Evolutionary conservation across 2,888 invertebrate genomes (phyloP), one percentile per base, ranked within the genome.

Genomic region (Acleris holmiana): DNA sequence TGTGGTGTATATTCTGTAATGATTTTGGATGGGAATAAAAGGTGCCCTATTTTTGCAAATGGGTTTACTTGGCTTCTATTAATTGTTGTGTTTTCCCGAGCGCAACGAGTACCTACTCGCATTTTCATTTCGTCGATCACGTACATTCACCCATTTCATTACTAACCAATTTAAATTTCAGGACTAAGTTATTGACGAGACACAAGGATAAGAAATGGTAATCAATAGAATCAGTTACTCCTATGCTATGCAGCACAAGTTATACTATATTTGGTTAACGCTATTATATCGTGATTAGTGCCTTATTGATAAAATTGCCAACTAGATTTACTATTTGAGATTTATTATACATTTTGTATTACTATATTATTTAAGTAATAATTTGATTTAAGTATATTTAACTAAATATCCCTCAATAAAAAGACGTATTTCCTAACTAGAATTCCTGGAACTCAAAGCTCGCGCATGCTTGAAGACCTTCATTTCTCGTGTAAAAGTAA

Each of bases 141-240:
- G 74, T 71, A 78, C 80, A 84, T 84, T 72, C 78, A 82, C 75
- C 84, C 89, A 89, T 93, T 83, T 86, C 90, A 91, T 87, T 83
- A 85, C 89, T 90, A 89, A 90, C 90, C 86, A 81, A 88, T 93
- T 93, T 93, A 85, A 91, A 93, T 96, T 96, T 91, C 96, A 96
- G 96, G 96, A 96, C 96, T 94, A 96, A 96, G 94, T 95, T 96
- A 91, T 95, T 96, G 94, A 95, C 96, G 91, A 95, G 96, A 94
- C 96, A 95, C 94, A 95, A 94, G 94, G 96, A 96, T 93, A 95
- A 95, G 83, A 95, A 95, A 95, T 96, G 96, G 96, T 96, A 96
- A 96, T 84, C 75, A 77, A 75, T 79, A 80, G 75, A 76, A 73
- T 73, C 72, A 73, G 71, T 76, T 73, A 78, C 70, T 79, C 77